phyloP scores from a whole-genome alignment of 1,140 invertebrate genomes.

The Listronotus bonariensis region DNA sequence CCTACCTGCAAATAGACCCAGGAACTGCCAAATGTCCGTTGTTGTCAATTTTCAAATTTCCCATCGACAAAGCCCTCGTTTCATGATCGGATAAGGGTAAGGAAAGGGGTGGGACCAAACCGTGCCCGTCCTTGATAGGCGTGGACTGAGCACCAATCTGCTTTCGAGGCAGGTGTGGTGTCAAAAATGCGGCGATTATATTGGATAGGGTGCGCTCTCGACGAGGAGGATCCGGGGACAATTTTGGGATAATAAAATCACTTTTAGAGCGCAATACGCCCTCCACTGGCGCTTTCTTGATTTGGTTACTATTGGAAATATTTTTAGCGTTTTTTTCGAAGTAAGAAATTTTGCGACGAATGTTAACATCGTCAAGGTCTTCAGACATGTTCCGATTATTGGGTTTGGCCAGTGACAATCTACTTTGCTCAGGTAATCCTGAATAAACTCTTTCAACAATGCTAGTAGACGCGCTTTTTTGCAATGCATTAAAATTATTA shows the following conservation, averaged over 20 bases:
- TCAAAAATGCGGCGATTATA: slow-evolving; percentile 49
- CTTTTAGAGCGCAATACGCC: slow-evolving; percentile 52
- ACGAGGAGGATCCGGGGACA: slow-evolving; percentile 23
- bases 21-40: slow-evolving; percentile 37
- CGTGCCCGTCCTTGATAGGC: slow-evolving; percentile 25
- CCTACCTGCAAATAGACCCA: slow-evolving; percentile 39
- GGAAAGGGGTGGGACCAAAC: slow-evolving; percentile 32
- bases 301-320: slow-evolving; percentile 11
- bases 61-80: slow-evolving; percentile 29
- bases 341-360: slow-evolving; percentile 1
- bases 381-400: slow-evolving; percentile 9
- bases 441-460: slow-evolving; percentile 37
- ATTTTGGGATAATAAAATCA: slow-evolving; percentile 50
- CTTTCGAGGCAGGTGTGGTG: slow-evolving; percentile 48
- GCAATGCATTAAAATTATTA: slow-evolving; percentile 44
- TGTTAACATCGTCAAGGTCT: slow-evolving; percentile 3
- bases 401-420: slow-evolving; percentile 12
- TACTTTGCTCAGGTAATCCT: slow-evolving; percentile 10
- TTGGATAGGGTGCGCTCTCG: slow-evolving; percentile 41
- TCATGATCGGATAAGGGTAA: slow-evolving; percentile 28
- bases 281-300: slow-evolving; percentile 8
- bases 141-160: slow-evolving; percentile 40
- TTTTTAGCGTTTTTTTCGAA: slow-evolving; percentile 14
- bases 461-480: slow-evolving; percentile 46
- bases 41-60: slow-evolving; percentile 36